Evolutionary conservation across 2,113 vertebrate genomes (phyloP).

Genomic region (Silurus asotus): DNA sequence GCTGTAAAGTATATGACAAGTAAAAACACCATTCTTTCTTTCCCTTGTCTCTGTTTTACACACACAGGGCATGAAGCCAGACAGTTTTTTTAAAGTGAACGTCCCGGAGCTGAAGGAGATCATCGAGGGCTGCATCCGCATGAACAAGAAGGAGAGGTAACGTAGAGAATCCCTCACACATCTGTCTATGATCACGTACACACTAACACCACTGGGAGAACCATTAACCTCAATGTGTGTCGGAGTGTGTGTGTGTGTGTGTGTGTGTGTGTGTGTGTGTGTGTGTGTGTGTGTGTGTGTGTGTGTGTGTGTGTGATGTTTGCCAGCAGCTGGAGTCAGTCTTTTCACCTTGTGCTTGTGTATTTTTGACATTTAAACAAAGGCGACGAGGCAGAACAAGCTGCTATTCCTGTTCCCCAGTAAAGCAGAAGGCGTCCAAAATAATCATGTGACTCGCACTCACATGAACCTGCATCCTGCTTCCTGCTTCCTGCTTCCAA

Average conservation of each 20-base stretch:
- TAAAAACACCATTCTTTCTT: background rate
- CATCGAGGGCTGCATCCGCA: constrained; percentile 96
- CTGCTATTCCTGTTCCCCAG: constrained; percentile 19
- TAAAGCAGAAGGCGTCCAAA: background rate
- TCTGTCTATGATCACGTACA: background rate
- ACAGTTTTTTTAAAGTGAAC: constrained; percentile 97
- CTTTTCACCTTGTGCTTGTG: constrained; percentile 16
- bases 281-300: background rate
- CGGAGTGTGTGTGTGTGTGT: constrained; percentile 2
- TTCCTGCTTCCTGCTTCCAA: too few species aligned
- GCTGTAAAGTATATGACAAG: too few species aligned
- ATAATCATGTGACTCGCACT: constrained; percentile 14
- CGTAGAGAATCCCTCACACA: background rate
- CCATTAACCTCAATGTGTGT: constrained; percentile 7
- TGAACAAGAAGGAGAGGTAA: constrained; percentile 73
- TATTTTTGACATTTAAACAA: constrained; percentile 19
- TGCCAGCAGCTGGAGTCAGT: constrained; percentile 17
- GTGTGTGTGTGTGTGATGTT: constrained; percentile 3
- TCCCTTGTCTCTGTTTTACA: constrained; percentile 4
- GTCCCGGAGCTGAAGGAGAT: constrained; percentile 97
- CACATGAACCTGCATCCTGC: constrained; percentile 1
- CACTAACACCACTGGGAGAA: background rate
- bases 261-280: constrained; percentile 3
- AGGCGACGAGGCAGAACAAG: background rate
- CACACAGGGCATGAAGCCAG: constrained; percentile 90